Evolutionary conservation across 1,140 invertebrate species (phyloP).

Genomic region (Leguminivora glycinivorella): DNA sequence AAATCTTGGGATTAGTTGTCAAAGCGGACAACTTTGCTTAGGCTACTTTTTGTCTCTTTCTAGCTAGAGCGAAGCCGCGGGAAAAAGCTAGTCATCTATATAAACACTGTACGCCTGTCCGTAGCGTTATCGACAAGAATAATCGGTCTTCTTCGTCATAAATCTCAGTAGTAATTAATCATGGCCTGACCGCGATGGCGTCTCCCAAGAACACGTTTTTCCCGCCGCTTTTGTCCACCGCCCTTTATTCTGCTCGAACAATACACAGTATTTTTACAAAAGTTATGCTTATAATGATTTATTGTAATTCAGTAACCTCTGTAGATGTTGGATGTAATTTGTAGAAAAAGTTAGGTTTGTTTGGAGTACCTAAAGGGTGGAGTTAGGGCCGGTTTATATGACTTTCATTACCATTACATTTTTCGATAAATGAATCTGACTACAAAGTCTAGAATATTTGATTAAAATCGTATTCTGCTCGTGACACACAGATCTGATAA

Average conservation of each 20-base stretch:
- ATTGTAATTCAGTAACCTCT: slow-evolving; percentile 12
- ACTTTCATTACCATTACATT: too few species aligned
- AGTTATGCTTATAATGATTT: slow-evolving; percentile 34
- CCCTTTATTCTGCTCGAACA: slow-evolving; percentile 37
- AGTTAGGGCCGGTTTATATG: too few species aligned
- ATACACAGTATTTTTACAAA: slow-evolving; percentile 39
- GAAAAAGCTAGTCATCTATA: too few species aligned
- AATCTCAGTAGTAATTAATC: slow-evolving; percentile 64
- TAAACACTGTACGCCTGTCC: slow-evolving; percentile 1
- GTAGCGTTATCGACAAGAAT: slow-evolving; percentile 54
- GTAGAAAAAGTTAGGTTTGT: slow-evolving; percentile 38
- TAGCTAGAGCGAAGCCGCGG: too few species aligned
- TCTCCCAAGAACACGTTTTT: slow-evolving; percentile 52
- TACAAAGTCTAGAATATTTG: too few species aligned
- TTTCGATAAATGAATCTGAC: too few species aligned
- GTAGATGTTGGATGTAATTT: background rate
- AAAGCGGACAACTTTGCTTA: too few species aligned
- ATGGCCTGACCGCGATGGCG: slow-evolving; percentile 51
- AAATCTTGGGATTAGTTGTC: too few species aligned
- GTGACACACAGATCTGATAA: too few species aligned
- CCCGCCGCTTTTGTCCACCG: slow-evolving; percentile 41
- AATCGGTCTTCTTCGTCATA: slow-evolving; percentile 60
- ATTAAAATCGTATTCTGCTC: too few species aligned
- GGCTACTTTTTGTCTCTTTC: too few species aligned
- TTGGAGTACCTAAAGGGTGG: too few species aligned